Base-by-base conservation (phyloP, 1,140 invertebrate species). In the Cardiocondyla obscurior region DNA sequence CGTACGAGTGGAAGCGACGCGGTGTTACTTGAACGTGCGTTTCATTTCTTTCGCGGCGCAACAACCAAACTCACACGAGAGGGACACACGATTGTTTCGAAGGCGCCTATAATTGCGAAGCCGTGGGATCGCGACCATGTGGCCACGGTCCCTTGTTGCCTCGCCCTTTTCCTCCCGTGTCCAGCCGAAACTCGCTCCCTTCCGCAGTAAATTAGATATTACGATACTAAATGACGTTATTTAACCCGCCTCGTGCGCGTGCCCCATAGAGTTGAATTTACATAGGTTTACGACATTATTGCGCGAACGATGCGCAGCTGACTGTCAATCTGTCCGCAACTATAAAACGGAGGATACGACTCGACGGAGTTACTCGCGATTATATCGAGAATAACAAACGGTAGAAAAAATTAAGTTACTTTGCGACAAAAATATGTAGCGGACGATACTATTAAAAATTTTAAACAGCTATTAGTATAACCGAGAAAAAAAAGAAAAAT, bases 121-220 rank as follows among this genome's bases (percentile, higher is more conserved):
- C 74, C 88, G 88, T 89, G 88, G 87, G 88, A 89, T 89, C 60
- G 76, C 83, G 44, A 77, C 88, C 88, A 89, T 58, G 86, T 89
- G 88, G 74, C 16, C 33, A n/a, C 73, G 19, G 5, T 25, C 33
- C 74, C 42, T 36, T 5, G 12, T 36, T 5, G 12, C 28, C 55
- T 25, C 36, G 39, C 72, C 36, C 51, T 30, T 33, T 3, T 30
- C 16, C 33, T 60, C n/a, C 82, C 30, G 30, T 22, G 4, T 33
- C 67, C 67, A 25, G 0, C 19, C n/a, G 6, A 22, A 19, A 12
- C 58, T 39, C 58, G 64, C 62, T 82, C 79, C 73, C 25, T 70
- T 88, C 74, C 69, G 76, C 74, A 57, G 79, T 57, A 87, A 87
- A 87, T 87, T 88, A 88, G 86, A 88, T 88, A 86, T 89, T 89